Conservation (phyloP, 2,113 vertebrate genomes). For the Chloebia gouldiae region DNA sequence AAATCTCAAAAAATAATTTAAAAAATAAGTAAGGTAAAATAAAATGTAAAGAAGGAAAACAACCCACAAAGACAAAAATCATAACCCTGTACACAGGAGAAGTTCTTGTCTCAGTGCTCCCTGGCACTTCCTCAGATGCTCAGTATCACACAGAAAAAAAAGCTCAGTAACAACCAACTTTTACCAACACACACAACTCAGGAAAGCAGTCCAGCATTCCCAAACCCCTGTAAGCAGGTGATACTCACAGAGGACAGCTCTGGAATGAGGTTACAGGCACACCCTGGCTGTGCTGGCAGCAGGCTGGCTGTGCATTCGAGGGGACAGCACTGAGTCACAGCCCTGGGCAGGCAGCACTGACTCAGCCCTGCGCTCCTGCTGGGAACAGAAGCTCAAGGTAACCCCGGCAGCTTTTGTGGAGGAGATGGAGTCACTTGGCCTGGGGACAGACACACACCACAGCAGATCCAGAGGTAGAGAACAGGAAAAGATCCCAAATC, state of each 20-base stretch:
- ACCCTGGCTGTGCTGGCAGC: background rate
- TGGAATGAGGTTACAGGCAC: background rate
- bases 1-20: background rate
- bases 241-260: background rate
- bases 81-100: background rate
- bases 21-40: background rate
- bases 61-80: background rate
- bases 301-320: rapidly evolving
- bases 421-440: background rate
- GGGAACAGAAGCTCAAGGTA: background rate
- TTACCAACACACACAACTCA: background rate
- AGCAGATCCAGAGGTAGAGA: background rate
- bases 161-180: background rate
- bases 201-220: rapidly evolving
- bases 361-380: background rate
- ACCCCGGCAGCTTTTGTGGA: background rate
- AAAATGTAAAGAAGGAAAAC: background rate
- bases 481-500: background rate
- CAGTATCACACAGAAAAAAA: background rate
- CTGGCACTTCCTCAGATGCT: background rate
- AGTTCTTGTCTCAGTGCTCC: background rate
- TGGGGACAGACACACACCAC: rapidly evolving
- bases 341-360: background rate
- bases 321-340: slow-evolving; percentile 36
- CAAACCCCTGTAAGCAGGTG: background rate